These are phyloP conservation scores for Salminus brasiliensis DNA, from an alignment of 2,113 vertebrate genomes.

Conservation along the genomic window DNA sequence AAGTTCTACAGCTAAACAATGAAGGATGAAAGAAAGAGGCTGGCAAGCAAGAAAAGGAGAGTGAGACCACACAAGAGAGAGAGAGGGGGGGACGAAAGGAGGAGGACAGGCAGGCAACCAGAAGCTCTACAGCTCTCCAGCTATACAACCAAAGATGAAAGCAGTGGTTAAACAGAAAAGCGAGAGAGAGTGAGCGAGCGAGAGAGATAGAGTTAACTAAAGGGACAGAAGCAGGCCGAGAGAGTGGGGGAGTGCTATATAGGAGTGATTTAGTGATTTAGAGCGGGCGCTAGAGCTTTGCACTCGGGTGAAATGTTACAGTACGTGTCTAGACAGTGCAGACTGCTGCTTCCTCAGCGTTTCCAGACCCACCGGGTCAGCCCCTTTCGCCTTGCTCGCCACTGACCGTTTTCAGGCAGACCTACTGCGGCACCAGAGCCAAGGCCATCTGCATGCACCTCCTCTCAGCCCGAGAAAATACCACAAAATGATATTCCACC, in stretches of 20 bases:
- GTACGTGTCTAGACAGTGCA: constrained; percentile 42
- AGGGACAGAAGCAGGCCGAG: background rate
- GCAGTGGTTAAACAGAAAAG: too few relatives aligned
- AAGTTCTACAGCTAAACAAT: constrained; percentile 10
- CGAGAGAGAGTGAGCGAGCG: too few relatives aligned
- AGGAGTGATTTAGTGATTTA: constrained; percentile 16
- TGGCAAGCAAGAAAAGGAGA: too few relatives aligned
- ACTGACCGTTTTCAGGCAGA: background rate
- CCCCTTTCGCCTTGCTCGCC: background rate
- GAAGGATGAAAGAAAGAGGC: background rate
- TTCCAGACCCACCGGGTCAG: background rate
- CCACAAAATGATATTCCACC: too few relatives aligned
- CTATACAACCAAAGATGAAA: too few relatives aligned
- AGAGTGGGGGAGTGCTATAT: background rate
- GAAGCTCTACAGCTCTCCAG: too few relatives aligned
- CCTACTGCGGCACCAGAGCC: background rate
- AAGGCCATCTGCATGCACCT: too few relatives aligned
- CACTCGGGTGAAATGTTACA: constrained; percentile 46
- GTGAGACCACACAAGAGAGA: too few relatives aligned
- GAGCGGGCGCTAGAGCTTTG: constrained; percentile 31
- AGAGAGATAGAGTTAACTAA: background rate
- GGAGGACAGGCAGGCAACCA: too few relatives aligned
- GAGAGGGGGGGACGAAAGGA: too few relatives aligned
- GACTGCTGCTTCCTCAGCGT: constrained; percentile 40
- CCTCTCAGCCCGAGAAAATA: too few relatives aligned